phyloP scores from a whole-genome alignment of 1,140 invertebrate species.

The Cecropterus lyciades region DNA sequence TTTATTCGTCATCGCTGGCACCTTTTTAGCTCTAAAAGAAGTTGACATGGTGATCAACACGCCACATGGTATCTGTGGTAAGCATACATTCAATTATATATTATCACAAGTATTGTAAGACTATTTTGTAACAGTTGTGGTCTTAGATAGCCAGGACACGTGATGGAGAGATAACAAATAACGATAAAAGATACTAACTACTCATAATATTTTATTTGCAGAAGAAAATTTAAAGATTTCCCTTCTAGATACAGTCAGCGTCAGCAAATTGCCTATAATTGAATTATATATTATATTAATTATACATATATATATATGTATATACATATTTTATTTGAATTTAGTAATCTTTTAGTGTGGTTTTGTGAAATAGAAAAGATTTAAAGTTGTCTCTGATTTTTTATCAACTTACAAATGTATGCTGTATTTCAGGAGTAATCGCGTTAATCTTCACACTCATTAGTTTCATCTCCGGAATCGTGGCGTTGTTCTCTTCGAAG shows the following conservation, averaged over 20 bases:
- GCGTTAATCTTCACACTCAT: conserved; percentile 68
- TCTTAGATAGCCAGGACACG: conserved; percentile 31
- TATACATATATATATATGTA: no score
- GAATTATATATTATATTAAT: no score
- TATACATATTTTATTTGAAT: no score
- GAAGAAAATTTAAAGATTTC: not conserved
- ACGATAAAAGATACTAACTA: not conserved
- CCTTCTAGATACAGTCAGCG: no score
- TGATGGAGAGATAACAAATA: conserved; percentile 32
- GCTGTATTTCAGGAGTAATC: conserved; percentile 70
- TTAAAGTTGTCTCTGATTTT: no score
- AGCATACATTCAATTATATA: conserved; percentile 12
- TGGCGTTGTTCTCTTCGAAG: conserved; percentile 75
- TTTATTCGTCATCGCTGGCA: conserved; percentile 73
- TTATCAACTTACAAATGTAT: not conserved
- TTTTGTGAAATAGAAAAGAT: no score
- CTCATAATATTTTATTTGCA: not conserved
- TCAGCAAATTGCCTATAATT: no score
- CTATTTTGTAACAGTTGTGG: conserved; percentile 22
- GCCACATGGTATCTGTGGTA: conserved; percentile 77
- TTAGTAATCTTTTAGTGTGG: no score
- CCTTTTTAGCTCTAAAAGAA: conserved; percentile 66
- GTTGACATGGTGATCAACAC: conserved; percentile 63
- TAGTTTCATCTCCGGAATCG: conserved; percentile 68
- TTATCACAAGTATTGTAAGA: conserved; percentile 13